Evolutionary conservation across 1,140 invertebrate genomes (phyloP).

Genomic region (Procambarus clarkii): DNA sequence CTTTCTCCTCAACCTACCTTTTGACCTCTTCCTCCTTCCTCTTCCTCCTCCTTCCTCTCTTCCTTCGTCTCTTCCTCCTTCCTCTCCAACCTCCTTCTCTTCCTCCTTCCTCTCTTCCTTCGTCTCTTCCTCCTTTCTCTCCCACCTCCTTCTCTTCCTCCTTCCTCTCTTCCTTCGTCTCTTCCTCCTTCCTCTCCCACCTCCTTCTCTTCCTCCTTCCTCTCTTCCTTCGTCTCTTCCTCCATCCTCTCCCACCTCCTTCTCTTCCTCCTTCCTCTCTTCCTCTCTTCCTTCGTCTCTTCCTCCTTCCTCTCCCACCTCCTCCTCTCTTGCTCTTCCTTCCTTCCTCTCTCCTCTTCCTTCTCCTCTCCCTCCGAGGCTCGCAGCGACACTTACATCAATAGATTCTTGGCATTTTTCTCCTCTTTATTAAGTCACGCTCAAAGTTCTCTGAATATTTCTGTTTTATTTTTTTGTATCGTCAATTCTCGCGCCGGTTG

Average conservation of each 20-base stretch:
- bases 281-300: background rate
- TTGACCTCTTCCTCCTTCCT: too few species aligned
- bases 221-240: background rate
- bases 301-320: background rate
- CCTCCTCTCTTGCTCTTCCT: background rate
- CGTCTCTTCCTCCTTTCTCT: background rate
- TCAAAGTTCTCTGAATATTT: background rate
- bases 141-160: background rate
- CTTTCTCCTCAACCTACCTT: background rate
- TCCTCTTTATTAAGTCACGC: background rate
- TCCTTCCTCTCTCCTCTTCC: background rate
- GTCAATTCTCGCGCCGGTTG: background rate
- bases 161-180: background rate
- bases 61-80: background rate
- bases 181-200: background rate
- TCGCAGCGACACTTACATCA: background rate
- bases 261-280: background rate
- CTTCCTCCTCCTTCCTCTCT: background rate
- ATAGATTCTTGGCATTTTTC: background rate
- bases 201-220: background rate
- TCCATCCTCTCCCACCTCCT: too few species aligned
- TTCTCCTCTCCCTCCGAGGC: background rate
- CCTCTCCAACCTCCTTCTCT: background rate
- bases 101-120: background rate
- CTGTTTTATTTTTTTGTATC: background rate